Evolutionary conservation across 2,113 vertebrate genomes (phyloP).

Genomic region (Channa argus): DNA sequence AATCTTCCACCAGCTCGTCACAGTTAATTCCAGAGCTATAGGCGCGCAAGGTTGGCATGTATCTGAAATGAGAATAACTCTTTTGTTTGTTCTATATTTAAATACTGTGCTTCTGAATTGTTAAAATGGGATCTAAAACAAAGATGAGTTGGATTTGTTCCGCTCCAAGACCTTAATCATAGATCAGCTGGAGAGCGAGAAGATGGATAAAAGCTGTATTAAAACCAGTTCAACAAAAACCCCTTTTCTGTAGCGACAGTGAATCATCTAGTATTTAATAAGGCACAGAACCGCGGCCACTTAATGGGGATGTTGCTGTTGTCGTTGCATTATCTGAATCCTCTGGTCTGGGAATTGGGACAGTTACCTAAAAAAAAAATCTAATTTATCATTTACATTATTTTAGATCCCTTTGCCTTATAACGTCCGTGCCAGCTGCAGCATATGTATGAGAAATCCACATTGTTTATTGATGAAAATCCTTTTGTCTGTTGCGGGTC

Average conservation of each 20-base stretch:
- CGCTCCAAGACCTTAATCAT: constrained; percentile 13
- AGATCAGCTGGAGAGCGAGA: constrained; percentile 13
- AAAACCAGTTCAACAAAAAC: too few relatives aligned
- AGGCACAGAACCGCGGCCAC: neutral
- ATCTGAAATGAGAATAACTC: constrained; percentile 4
- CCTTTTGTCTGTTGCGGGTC: too few relatives aligned
- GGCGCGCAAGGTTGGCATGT: constrained; percentile 9
- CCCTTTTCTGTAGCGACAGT: neutral
- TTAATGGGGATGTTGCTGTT: neutral
- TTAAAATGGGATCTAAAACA: constrained; percentile 10
- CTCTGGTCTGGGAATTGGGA: too few relatives aligned
- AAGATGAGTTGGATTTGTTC: constrained; percentile 30
- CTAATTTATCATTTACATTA: too few relatives aligned
- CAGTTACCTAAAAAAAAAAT: too few relatives aligned
- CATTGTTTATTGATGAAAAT: neutral
- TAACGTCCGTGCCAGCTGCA: neutral
- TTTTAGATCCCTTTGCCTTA: too few relatives aligned
- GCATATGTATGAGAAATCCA: neutral
- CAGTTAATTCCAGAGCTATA: constrained; percentile 16
- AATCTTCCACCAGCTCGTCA: constrained; percentile 12
- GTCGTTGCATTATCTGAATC: too few relatives aligned
- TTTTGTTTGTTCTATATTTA: constrained; percentile 60
- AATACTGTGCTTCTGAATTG: constrained; percentile 20
- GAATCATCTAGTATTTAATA: too few relatives aligned
- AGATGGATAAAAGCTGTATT: neutral